A percentile compares a stretch with the other conserved stretches of the same genome.
Conservation (phyloP, 2,113 vertebrate genomes). For the Chionodraco myersi region DNA sequence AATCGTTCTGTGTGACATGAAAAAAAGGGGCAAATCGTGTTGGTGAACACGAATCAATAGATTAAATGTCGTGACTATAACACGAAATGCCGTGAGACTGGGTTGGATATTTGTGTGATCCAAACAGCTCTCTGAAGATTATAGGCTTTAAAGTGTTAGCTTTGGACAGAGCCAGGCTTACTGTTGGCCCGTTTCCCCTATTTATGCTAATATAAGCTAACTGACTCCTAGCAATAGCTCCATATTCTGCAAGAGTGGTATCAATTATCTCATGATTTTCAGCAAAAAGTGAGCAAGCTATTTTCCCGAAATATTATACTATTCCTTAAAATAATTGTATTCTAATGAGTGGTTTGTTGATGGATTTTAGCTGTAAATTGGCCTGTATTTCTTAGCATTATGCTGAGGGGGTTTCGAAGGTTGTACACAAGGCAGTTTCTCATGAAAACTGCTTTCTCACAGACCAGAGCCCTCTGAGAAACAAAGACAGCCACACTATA, state of each 20-base stretch:
- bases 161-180: neutral
- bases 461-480: conserved; percentile 8
- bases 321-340: neutral
- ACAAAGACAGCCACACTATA: conserved; percentile 15
- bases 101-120: no score
- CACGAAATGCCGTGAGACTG: no score
- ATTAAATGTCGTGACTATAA: no score
- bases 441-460: conserved; percentile 12
- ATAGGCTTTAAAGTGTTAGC: no score
- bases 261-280: neutral
- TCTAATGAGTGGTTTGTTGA: neutral
- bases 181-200: neutral
- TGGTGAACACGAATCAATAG: no score
- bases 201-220: conserved; percentile 3
- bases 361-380: neutral
- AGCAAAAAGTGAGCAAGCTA: neutral
- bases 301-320: neutral
- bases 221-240: neutral
- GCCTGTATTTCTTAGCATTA: neutral
- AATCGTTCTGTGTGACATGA: no score
- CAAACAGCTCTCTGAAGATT: no score
- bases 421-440: neutral
- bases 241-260: neutral
- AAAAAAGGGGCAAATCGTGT: no score
- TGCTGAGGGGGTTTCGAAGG: neutral